These are phyloP conservation scores for Spea hammondii DNA, from an alignment of 2,797 vertebrate species.

Conservation along the genomic window DNA sequence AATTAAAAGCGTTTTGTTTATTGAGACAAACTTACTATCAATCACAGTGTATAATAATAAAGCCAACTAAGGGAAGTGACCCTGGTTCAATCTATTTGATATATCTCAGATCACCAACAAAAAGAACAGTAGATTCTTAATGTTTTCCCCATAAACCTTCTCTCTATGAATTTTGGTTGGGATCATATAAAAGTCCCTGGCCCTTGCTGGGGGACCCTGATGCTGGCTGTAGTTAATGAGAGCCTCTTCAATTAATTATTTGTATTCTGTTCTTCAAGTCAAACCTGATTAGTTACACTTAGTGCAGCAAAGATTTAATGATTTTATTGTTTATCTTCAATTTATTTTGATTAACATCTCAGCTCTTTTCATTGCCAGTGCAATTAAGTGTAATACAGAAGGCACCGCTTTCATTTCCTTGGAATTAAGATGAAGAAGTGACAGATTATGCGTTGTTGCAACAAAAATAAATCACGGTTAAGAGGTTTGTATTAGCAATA, in stretches of 20 bases:
- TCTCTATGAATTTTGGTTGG: background rate
- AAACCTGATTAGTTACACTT: constrained; percentile 85
- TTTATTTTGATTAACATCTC: constrained; percentile 85
- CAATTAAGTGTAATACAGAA: constrained; percentile 79
- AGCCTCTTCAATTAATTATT: constrained; percentile 75
- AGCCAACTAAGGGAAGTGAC: too few relatives aligned
- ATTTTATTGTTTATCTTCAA: constrained; percentile 87
- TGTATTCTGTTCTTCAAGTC: constrained; percentile 76
- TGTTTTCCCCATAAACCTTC: background rate
- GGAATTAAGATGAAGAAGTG: constrained; percentile 82
- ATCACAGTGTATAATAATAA: too few relatives aligned
- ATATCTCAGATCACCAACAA: background rate
- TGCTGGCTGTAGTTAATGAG: constrained; percentile 75
- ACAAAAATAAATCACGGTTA: constrained; percentile 84
- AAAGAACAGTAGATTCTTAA: background rate
- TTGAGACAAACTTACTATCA: too few relatives aligned
- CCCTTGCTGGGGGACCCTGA: constrained; percentile 63
- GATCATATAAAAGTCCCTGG: constrained; percentile 1
- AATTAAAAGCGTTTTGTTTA: too few relatives aligned
- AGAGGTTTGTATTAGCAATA: constrained; percentile 76
- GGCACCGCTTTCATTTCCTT: constrained; percentile 75
- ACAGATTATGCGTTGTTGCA: constrained; percentile 77
- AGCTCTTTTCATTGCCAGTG: constrained; percentile 78
- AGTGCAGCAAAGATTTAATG: constrained; percentile 79
- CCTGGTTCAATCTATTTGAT: too few relatives aligned